Conservation (phyloP, 2,797 vertebrate genomes). For the Aldrovandia affinis region DNA sequence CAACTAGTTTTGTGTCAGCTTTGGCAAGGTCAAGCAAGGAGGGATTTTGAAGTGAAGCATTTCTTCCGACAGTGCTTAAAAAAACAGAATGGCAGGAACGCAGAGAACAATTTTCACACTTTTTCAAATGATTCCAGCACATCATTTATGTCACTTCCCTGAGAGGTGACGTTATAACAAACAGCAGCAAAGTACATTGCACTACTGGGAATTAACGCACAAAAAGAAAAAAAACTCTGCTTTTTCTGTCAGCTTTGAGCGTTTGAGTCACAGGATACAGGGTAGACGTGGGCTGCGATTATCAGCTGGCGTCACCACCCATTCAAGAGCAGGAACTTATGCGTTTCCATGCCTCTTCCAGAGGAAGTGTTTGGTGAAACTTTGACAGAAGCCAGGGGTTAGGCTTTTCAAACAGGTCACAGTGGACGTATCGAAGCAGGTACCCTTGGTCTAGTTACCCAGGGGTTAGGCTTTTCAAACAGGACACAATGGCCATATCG, state of each 20-base stretch:
- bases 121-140: neutral
- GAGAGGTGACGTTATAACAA: neutral
- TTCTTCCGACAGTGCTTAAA: conserved; percentile 19
- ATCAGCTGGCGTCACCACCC: neutral
- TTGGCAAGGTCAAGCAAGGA: conserved; percentile 73
- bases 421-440: too few species aligned
- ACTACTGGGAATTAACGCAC: neutral
- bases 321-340: neutral
- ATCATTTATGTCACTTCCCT: neutral
- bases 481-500: neutral
- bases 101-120: neutral
- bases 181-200: neutral
- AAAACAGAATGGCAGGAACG: neutral
- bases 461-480: too few species aligned
- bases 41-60: conserved; percentile 67
- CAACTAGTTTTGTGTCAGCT: conserved; percentile 58
- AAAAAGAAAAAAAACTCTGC: neutral
- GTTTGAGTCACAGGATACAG: neutral
- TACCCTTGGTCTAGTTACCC: too few species aligned
- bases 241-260: neutral
- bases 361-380: neutral
- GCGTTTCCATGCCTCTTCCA: neutral
- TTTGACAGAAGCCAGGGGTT: neutral
- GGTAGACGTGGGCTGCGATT: neutral
- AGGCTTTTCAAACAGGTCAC: neutral